These are phyloP conservation scores for Bovichtus diacanthus DNA, from an alignment of 2,797 vertebrate genomes.

Conservation along the genomic window DNA sequence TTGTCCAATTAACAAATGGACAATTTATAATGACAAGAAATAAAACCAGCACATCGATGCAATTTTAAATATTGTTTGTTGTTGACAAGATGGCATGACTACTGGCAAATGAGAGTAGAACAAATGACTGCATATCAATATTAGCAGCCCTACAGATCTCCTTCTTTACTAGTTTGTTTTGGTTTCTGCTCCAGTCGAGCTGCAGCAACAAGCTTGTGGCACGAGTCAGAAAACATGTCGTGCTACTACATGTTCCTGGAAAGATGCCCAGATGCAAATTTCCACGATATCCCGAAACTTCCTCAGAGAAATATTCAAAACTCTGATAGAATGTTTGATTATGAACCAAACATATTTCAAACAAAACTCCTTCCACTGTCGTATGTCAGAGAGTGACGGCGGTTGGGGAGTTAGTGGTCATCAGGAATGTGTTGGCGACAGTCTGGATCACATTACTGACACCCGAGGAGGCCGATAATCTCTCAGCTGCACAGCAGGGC, in stretches of 20 bases:
- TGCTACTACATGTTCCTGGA: conserved; percentile 8
- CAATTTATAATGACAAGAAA: no score
- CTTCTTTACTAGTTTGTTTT: not conserved
- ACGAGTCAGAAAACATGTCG: not conserved
- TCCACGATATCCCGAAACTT: not conserved
- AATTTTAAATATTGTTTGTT: no score
- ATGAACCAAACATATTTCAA: not conserved
- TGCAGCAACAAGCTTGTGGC: not conserved
- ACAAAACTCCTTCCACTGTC: not conserved
- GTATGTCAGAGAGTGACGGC: not conserved
- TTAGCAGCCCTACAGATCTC: not conserved
- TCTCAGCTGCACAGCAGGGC: conserved; percentile 27
- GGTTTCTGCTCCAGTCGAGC: not conserved
- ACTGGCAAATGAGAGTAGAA: not conserved
- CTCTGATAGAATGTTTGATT: not conserved
- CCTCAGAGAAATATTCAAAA: not conserved
- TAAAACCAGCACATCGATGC: no score
- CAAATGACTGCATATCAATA: no score
- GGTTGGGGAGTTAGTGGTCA: conserved; percentile 19
- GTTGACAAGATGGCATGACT: not conserved
- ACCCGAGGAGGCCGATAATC: conserved; percentile 58
- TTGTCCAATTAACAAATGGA: no score
- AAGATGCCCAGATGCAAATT: not conserved
- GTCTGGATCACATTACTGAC: conserved; percentile 62
- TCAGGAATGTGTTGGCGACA: conserved; percentile 47